Percentiles rank a stretch among this genome's conserved stretches.
Evolutionary conservation across 2,888 invertebrate genomes (phyloP).

Genomic region (Cephus spinipes): DNA sequence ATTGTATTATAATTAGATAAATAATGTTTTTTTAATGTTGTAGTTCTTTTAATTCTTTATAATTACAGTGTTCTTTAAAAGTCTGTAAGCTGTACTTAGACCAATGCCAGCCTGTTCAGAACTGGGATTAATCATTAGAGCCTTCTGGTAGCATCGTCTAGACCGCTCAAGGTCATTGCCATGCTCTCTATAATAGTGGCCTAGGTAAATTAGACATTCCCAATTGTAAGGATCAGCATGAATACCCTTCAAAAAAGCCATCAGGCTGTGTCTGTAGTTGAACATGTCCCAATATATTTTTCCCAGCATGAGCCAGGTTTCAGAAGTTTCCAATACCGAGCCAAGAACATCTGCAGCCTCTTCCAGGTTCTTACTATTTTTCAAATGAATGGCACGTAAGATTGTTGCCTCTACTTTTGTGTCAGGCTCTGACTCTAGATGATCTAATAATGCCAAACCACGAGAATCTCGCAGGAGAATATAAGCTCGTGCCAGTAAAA

Average conservation of each 20-base stretch:
- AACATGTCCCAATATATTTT: slow-evolving; percentile 72
- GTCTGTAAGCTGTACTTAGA: slow-evolving; percentile 81
- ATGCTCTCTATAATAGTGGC: slow-evolving; percentile 76
- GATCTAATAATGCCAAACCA: slow-evolving; percentile 58
- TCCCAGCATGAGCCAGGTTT: slow-evolving; percentile 73
- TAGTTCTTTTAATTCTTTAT: slow-evolving; percentile 5
- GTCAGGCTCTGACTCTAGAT: slow-evolving; percentile 52
- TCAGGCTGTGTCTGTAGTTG: slow-evolving; percentile 73
- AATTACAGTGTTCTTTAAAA: slow-evolving; percentile 74
- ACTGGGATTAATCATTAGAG: slow-evolving; percentile 78
- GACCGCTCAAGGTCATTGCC: slow-evolving; percentile 79
- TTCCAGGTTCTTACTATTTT: slow-evolving; percentile 68
- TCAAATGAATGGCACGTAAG: slow-evolving; percentile 69
- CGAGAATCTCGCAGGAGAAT: slow-evolving; percentile 64
- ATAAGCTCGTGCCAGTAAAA: slow-evolving; percentile 59
- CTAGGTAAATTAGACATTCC: slow-evolving; percentile 81
- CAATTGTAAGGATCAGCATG: slow-evolving; percentile 80
- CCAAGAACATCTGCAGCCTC: slow-evolving; percentile 72
- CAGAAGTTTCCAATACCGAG: slow-evolving; percentile 64
- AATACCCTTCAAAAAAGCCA: slow-evolving; percentile 73
- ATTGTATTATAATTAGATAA: background rate
- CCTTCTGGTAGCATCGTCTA: slow-evolving; percentile 86
- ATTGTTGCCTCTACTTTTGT: slow-evolving; percentile 55
- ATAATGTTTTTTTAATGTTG: no score
- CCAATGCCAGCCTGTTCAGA: slow-evolving; percentile 77